These are phyloP conservation scores for Coilia nasus DNA, from an alignment of 2,797 vertebrate genomes.

Conservation along the genomic window DNA sequence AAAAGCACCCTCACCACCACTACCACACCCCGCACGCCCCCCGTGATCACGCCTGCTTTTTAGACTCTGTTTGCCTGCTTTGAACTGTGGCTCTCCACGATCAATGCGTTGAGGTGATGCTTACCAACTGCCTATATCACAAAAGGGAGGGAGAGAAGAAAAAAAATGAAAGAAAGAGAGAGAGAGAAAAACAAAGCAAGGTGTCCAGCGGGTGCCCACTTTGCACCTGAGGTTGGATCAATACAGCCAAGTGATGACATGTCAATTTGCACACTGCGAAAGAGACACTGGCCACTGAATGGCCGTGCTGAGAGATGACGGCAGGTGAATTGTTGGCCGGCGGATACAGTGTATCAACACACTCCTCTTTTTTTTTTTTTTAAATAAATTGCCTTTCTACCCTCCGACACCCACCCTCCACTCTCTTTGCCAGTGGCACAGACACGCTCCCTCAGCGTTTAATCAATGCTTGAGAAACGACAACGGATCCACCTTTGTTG, in stretches of 20 bases:
- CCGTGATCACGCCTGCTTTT: slow-evolving; percentile 63
- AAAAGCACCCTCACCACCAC: slow-evolving; percentile 52
- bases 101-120: slow-evolving; percentile 31
- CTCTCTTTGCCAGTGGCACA: slow-evolving; percentile 52
- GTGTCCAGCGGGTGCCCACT: slow-evolving; percentile 67
- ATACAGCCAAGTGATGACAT: slow-evolving; percentile 78
- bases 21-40: slow-evolving; percentile 12
- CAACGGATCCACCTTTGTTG: slow-evolving; percentile 64
- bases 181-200: slow-evolving; percentile 49
- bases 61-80: slow-evolving; percentile 68
- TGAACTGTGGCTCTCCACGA: slow-evolving; percentile 52
- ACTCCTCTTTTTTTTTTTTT: slow-evolving; percentile 66
- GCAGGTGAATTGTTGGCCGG: slow-evolving; percentile 85
- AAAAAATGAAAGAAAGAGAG: neutral
- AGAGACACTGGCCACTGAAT: slow-evolving; percentile 69
- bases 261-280: slow-evolving; percentile 67
- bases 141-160: neutral
- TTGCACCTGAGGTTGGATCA: slow-evolving; percentile 80
- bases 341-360: slow-evolving; percentile 80
- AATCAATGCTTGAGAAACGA: slow-evolving; percentile 60
- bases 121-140: neutral
- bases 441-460: slow-evolving; percentile 61
- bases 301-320: slow-evolving; percentile 82
- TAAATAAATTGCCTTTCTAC: slow-evolving; percentile 28
- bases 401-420: slow-evolving; percentile 36